Evolutionary conservation across 2,797 vertebrate species (phyloP).

Genomic region (Lepidocolaptes lacrymiger): DNA sequence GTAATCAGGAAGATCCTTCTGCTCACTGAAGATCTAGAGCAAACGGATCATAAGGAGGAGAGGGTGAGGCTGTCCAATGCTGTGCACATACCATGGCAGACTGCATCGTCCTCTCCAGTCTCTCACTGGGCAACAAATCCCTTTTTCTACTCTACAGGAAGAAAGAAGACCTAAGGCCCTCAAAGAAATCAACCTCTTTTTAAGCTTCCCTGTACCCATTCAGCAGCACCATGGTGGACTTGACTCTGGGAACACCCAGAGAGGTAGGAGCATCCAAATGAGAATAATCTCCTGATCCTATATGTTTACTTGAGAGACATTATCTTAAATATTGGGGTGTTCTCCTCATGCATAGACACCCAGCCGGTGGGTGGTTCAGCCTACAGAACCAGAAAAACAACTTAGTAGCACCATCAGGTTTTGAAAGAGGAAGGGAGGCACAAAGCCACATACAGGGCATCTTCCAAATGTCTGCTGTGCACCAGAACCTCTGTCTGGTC

Average conservation of each 20-base stretch:
- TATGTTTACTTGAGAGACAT: neutral
- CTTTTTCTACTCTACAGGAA: neutral
- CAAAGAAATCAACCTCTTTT: neutral
- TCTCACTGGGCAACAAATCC: neutral
- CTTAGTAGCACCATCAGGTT: neutral
- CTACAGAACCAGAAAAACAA: neutral
- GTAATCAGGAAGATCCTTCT: neutral
- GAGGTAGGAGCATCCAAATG: neutral
- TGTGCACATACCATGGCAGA: neutral
- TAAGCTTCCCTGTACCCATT: neutral
- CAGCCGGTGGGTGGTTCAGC: neutral
- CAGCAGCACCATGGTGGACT: neutral
- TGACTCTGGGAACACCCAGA: neutral
- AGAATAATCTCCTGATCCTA: neutral
- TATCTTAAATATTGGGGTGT: neutral
- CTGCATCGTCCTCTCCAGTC: neutral
- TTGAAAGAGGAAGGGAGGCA: neutral
- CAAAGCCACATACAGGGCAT: neutral
- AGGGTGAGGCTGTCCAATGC: neutral
- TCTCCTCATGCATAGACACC: neutral
- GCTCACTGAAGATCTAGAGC: neutral
- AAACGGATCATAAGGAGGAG: neutral
- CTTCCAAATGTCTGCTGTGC: neutral
- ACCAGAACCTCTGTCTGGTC: neutral
- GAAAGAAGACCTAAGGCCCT: neutral